A percentile compares a stretch with the other conserved stretches of the same genome.
phyloP scores from a whole-genome alignment of 2,888 invertebrate genomes.

The Sympetrum striolatum region DNA sequence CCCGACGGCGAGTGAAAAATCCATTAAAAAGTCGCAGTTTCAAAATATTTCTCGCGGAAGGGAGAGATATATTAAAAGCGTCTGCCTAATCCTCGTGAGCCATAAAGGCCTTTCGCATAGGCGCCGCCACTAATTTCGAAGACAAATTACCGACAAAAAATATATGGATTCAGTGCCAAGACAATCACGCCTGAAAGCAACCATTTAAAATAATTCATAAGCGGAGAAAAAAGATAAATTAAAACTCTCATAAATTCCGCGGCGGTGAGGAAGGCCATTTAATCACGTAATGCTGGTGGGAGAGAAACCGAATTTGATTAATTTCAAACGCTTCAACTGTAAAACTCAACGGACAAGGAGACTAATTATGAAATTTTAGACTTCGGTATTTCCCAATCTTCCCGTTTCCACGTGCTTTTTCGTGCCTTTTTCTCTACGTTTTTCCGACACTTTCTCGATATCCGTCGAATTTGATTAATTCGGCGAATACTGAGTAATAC shows the following conservation, averaged over 20 bases:
- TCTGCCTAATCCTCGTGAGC: not conserved
- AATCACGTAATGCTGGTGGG: slow-evolving; percentile 22
- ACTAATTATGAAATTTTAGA: no score
- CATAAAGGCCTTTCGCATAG: slow-evolving; percentile 24
- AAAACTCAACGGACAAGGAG: not conserved
- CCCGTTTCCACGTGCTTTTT: no score
- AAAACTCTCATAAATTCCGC: slow-evolving; percentile 32
- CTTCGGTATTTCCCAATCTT: no score
- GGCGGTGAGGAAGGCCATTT: slow-evolving; percentile 3
- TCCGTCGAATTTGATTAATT: no score
- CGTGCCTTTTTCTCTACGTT: no score
- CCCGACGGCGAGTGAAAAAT: not conserved
- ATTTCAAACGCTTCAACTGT: not conserved
- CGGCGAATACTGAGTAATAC: no score
- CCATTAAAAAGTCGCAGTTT: not conserved
- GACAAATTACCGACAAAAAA: slow-evolving; percentile 36
- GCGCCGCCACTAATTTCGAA: slow-evolving; percentile 35
- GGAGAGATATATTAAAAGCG: slow-evolving; percentile 19
- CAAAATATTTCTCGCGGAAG: slow-evolving; percentile 5
- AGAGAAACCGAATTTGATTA: not conserved
- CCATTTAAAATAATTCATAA: slow-evolving; percentile 43
- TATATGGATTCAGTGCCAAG: slow-evolving; percentile 37
- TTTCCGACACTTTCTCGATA: no score
- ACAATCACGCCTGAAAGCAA: slow-evolving; percentile 37
- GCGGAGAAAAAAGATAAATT: slow-evolving; percentile 34